These are phyloP conservation scores for Acanthurus leucopareius DNA, from an alignment of 2,797 vertebrate species.

Conservation along the genomic window DNA sequence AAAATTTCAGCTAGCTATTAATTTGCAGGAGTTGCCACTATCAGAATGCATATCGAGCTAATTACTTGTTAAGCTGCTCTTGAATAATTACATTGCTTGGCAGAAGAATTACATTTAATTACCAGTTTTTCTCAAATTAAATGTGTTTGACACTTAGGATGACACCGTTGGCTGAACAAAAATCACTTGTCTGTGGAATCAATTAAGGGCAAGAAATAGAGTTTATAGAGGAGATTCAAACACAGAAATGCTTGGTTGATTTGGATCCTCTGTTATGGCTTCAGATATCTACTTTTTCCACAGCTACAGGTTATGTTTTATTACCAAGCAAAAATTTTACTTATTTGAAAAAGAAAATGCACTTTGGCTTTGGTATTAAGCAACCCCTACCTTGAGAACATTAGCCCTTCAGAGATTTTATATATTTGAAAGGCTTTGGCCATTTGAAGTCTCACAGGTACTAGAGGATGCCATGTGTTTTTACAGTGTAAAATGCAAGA, in stretches of 20 bases:
- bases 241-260: slow-evolving; percentile 17
- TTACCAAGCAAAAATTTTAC: no score
- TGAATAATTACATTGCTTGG: background rate
- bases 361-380: no score
- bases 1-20: slow-evolving; percentile 37
- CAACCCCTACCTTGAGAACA: no score
- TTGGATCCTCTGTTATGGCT: background rate
- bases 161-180: slow-evolving; percentile 30
- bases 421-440: no score
- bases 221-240: slow-evolving; percentile 8
- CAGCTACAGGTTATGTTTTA: no score
- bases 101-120: slow-evolving; percentile 46
- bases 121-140: slow-evolving; percentile 46
- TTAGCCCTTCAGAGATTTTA: no score
- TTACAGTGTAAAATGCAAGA: no score
- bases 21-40: slow-evolving; percentile 14
- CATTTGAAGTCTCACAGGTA: no score
- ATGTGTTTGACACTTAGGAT: slow-evolving; percentile 45
- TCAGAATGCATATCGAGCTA: slow-evolving; percentile 27
- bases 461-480: no score
- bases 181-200: slow-evolving; percentile 33
- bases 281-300: no score
- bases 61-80: slow-evolving; percentile 31
- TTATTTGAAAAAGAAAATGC: no score
- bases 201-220: slow-evolving; percentile 42